phyloP scores from a whole-genome alignment of 2,797 vertebrate species.

The Sebastes trivittatus region DNA sequence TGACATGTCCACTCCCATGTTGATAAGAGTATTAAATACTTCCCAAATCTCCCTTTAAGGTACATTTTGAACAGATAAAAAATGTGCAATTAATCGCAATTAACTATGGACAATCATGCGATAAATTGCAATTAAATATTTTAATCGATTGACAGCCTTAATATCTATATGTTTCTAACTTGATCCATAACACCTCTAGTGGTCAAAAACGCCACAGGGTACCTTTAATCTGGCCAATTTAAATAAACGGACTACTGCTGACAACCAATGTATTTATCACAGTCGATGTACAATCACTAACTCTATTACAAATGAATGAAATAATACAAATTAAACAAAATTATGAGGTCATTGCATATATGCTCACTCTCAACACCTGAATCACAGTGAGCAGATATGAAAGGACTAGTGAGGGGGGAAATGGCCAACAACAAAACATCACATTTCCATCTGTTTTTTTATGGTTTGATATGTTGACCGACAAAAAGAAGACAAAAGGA shows the following conservation, averaged over 20 bases:
- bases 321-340: slow-evolving; percentile 41
- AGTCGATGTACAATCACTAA: slow-evolving; percentile 27
- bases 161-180: background rate
- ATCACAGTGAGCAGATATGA: slow-evolving; percentile 54
- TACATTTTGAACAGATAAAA: no score
- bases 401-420: slow-evolving; percentile 38
- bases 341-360: slow-evolving; percentile 58
- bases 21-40: no score
- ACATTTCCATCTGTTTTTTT: background rate
- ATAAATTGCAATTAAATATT: no score
- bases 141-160: no score
- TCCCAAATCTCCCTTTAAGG: no score
- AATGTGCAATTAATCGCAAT: no score
- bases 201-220: slow-evolving; percentile 34
- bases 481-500: slow-evolving; percentile 39
- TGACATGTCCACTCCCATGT: no score
- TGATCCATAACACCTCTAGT: background rate
- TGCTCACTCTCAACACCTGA: slow-evolving; percentile 30
- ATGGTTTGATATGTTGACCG: slow-evolving; percentile 34
- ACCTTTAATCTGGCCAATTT: slow-evolving; percentile 30
- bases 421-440: slow-evolving; percentile 34
- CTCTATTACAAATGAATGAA: slow-evolving; percentile 39
- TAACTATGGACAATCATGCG: no score
- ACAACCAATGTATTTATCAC: background rate
- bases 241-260: background rate